Evolutionary conservation across 2,888 invertebrate species (phyloP).

Genomic region (Antheraea yamamai): DNA sequence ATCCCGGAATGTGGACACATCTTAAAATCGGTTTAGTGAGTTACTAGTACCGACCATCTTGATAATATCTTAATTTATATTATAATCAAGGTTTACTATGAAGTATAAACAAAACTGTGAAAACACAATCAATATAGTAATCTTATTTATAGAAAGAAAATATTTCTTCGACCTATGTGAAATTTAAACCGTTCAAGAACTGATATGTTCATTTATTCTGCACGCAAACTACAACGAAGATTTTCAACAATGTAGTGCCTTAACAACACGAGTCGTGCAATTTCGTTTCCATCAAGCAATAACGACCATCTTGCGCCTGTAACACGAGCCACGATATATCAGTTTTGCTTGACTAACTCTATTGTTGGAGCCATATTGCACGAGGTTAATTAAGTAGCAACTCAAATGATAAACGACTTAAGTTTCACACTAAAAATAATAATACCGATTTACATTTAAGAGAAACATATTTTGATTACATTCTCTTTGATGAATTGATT

Average conservation of each 20-base stretch:
- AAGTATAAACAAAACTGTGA: not conserved
- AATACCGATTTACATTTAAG: not conserved
- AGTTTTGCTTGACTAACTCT: not conserved
- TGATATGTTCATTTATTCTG: constrained; percentile 20
- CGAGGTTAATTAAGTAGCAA: not conserved
- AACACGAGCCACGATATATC: constrained; percentile 18
- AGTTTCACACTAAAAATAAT: not conserved
- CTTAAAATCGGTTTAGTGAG: too few species aligned
- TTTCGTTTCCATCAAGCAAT: constrained; percentile 47
- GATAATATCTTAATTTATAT: too few species aligned
- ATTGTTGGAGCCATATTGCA: not conserved
- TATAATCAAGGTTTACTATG: too few species aligned
- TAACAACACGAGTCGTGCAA: constrained; percentile 56
- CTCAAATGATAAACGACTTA: not conserved
- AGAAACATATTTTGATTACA: not conserved
- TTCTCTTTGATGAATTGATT: not conserved
- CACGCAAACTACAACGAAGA: constrained; percentile 30
- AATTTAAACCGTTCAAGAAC: not conserved
- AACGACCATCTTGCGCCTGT: constrained; percentile 27
- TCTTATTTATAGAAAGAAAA: not conserved
- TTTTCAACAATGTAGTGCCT: constrained; percentile 27
- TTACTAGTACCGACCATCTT: too few species aligned
- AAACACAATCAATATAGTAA: not conserved
- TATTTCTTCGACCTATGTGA: not conserved
- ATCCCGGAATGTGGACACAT: too few species aligned